Conservation (phyloP, 2,113 vertebrate species). For the Cinclus mexicanus region DNA sequence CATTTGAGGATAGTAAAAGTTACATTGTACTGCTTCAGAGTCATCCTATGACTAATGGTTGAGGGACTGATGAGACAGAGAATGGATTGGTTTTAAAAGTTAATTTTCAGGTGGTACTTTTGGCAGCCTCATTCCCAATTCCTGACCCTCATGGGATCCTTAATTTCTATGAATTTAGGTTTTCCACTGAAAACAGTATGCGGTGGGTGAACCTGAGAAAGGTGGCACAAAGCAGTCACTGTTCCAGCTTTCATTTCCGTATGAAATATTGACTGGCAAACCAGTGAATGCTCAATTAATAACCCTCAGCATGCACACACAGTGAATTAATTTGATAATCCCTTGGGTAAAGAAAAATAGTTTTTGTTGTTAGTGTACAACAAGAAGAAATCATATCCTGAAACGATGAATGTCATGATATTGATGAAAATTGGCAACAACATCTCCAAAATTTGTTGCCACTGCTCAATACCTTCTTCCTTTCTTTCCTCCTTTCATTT, state of each 20-base stretch:
- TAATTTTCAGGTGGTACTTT: not conserved
- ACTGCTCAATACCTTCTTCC: not conserved
- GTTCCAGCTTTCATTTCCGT: not conserved
- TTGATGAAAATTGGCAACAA: not conserved
- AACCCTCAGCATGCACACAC: not conserved
- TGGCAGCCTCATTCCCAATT: not conserved
- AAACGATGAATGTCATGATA: not conserved
- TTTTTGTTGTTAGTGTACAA: not conserved
- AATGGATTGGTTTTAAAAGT: not conserved
- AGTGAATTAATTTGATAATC: slow-evolving; percentile 19
- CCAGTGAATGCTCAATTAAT: not conserved
- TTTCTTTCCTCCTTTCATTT: not conserved
- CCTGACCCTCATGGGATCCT: not conserved
- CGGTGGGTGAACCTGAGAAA: not conserved
- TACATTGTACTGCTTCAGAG: not conserved
- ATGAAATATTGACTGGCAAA: not conserved
- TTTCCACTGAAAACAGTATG: not conserved
- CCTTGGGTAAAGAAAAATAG: not conserved
- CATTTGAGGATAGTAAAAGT: not conserved
- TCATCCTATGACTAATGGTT: not conserved
- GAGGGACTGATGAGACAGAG: not conserved
- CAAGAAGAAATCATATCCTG: not conserved
- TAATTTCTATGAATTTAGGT: not conserved
- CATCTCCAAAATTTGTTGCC: not conserved
- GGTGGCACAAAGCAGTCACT: not conserved